A percentile compares a stretch with the other conserved stretches of the same genome.
phyloP scores from a whole-genome alignment of 2,888 invertebrate genomes.

The Dynastes hyllus region DNA sequence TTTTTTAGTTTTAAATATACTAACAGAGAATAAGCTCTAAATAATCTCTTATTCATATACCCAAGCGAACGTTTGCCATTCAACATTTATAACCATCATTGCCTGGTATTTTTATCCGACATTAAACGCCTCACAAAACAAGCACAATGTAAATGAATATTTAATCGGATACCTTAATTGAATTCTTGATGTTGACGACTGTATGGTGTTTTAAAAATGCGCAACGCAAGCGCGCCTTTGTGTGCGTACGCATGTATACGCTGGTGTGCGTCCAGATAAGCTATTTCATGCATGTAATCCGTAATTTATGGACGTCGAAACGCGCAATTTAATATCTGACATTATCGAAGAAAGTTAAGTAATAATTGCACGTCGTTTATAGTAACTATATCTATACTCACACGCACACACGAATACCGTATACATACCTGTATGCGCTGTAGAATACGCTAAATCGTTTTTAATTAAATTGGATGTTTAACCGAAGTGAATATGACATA shows the following conservation, averaged over 20 bases:
- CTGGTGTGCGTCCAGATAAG: constrained; percentile 26
- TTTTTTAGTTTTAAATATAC: neutral
- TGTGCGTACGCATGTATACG: neutral
- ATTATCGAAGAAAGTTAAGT: constrained; percentile 37
- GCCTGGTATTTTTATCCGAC: constrained; percentile 10
- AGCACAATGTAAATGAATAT: constrained; percentile 33
- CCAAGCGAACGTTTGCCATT: neutral
- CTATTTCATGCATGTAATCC: constrained; percentile 22
- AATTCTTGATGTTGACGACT: constrained; percentile 29
- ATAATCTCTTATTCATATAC: neutral
- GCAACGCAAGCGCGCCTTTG: neutral
- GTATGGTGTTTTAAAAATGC: constrained; percentile 8
- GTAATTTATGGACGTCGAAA: constrained; percentile 43
- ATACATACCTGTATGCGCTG: too few relatives aligned
- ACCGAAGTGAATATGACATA: neutral
- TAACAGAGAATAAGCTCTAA: neutral
- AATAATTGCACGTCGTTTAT: constrained; percentile 30
- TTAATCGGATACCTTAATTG: constrained; percentile 36
- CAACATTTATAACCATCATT: neutral
- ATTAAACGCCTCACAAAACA: constrained; percentile 18
- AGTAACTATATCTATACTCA: neutral
- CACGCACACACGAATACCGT: neutral
- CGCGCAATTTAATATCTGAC: constrained; percentile 43
- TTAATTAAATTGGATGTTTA: neutral
- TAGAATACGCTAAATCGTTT: neutral